These are phyloP conservation scores for Brachymystax lenok DNA, from an alignment of 2,797 vertebrate genomes.

Conservation along the genomic window DNA sequence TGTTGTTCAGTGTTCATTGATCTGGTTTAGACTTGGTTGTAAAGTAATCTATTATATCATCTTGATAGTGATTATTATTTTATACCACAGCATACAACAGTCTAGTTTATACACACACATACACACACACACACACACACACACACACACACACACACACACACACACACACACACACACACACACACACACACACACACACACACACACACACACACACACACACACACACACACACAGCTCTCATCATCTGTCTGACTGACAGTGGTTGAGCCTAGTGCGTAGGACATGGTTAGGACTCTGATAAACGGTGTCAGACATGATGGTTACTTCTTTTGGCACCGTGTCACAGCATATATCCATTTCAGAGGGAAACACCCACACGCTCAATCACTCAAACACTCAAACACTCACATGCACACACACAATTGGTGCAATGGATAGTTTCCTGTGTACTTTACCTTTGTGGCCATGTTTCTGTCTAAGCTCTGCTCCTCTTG, in stretches of 20 bases:
- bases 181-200: no score
- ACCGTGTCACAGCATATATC: constrained; percentile 56
- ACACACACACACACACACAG: constrained; percentile 10
- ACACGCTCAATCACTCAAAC: neutral
- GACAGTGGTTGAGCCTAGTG: constrained; percentile 38
- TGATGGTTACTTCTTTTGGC: constrained; percentile 60
- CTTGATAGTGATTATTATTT: neutral
- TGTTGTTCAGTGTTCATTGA: neutral
- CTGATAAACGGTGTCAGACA: constrained; percentile 39
- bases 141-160: no score
- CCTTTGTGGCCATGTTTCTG: constrained; percentile 35
- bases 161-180: no score
- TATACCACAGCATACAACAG: neutral
- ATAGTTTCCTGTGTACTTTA: neutral
- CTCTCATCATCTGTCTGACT: constrained; percentile 39
- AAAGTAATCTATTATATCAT: neutral
- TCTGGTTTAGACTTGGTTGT: neutral
- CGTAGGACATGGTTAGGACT: constrained; percentile 42
- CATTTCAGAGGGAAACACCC: constrained; percentile 23
- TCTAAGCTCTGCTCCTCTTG: constrained; percentile 23
- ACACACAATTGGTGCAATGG: neutral
- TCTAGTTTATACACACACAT: no score
- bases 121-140: no score
- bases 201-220: neutral
- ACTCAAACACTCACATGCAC: no score